Percentiles rank a stretch among this genome's conserved stretches.
Evolutionary conservation across 1,140 invertebrate genomes (phyloP).

Genomic region (Notospermus geniculatus): DNA sequence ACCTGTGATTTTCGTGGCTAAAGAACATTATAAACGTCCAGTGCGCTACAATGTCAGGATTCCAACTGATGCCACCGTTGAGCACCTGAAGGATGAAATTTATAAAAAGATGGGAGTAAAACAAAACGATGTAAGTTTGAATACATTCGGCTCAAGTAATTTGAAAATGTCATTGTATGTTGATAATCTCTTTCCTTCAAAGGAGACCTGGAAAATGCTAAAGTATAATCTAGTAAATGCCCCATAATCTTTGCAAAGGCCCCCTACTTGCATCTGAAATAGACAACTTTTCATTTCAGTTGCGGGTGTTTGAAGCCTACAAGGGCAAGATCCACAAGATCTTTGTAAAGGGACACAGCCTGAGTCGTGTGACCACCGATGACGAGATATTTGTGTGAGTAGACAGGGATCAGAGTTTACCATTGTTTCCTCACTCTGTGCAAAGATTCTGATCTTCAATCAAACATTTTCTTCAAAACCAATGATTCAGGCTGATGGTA

Average conservation of each 20-base stretch:
- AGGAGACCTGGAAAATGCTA: too few relatives aligned
- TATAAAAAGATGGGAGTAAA: conserved; percentile 45
- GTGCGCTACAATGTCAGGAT: conserved; percentile 40
- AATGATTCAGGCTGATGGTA: too few relatives aligned
- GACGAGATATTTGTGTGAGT: conserved; percentile 54
- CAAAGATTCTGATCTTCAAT: too few relatives aligned
- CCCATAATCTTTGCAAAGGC: too few relatives aligned
- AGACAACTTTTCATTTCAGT: too few relatives aligned
- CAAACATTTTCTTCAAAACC: too few relatives aligned
- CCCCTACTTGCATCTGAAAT: too few relatives aligned
- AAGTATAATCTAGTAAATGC: too few relatives aligned
- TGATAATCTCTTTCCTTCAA: too few relatives aligned
- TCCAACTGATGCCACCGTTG: conserved; percentile 49
- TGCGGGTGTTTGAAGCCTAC: conserved; percentile 52
- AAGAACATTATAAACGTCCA: conserved; percentile 49
- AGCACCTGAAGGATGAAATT: conserved; percentile 49
- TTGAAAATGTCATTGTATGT: too few relatives aligned
- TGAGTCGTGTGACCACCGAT: conserved; percentile 34
- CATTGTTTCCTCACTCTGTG: too few relatives aligned
- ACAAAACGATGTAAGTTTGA: conserved; percentile 42
- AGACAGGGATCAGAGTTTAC: neutral
- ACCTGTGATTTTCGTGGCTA: conserved; percentile 53
- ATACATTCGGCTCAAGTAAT: too few relatives aligned
- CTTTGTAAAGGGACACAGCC: conserved; percentile 29
- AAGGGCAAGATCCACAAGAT: conserved; percentile 47